phyloP scores from a whole-genome alignment of 2,113 vertebrate genomes.

The Rhadina sibilatrix region DNA sequence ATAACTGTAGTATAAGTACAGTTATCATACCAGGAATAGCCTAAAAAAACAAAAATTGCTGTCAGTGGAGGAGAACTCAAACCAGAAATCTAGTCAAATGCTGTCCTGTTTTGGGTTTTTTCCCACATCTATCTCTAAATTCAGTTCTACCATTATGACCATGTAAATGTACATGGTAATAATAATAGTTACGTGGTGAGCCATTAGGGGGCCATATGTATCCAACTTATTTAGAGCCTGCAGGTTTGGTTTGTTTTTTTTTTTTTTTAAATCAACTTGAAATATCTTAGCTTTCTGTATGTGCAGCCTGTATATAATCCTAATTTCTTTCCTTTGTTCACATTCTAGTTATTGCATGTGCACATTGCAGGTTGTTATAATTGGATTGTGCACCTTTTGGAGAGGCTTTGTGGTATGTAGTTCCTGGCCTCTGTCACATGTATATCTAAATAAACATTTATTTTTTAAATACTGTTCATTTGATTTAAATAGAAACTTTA shows the following conservation, averaged over 20 bases:
- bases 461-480: neutral
- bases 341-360: neutral
- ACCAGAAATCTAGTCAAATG: neutral
- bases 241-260: accelerated
- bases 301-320: neutral
- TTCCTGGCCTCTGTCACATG: neutral
- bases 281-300: neutral
- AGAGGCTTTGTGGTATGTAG: neutral
- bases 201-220: neutral
- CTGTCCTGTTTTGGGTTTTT: neutral
- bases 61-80: neutral
- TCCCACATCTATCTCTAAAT: neutral
- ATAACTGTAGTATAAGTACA: neutral
- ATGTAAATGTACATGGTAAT: slow-evolving; percentile 1
- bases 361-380: neutral
- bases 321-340: neutral
- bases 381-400: neutral
- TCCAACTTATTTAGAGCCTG: neutral
- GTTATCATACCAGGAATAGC: neutral
- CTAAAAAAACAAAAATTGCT: neutral
- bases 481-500: neutral
- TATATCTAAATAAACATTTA: neutral
- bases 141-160: neutral
- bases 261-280: neutral
- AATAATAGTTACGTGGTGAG: neutral